Percentiles rank a stretch among this genome's conserved stretches.
Conservation (phyloP, 2,113 vertebrate species). For the Telmatochromis sp. region DNA sequence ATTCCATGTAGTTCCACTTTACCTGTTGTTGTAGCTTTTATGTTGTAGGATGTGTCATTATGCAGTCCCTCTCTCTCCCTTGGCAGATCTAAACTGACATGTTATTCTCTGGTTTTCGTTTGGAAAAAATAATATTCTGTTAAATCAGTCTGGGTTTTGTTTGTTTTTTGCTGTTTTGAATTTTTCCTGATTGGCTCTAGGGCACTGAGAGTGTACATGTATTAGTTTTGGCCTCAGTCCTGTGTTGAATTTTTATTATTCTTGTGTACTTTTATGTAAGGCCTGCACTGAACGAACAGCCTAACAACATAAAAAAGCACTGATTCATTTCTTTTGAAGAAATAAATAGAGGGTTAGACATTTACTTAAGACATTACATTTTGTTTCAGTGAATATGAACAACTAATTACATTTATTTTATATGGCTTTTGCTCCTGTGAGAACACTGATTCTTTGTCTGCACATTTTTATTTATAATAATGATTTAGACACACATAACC, state of each 20-base stretch:
- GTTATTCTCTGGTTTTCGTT: neutral
- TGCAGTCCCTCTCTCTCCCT: neutral
- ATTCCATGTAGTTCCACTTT: neutral
- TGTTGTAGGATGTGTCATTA: neutral
- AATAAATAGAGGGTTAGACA: neutral
- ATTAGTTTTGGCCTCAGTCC: neutral
- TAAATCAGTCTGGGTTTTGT: fast-evolving
- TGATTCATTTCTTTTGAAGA: fast-evolving
- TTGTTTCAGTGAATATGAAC: neutral
- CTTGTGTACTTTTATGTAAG: neutral
- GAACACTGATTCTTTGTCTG: neutral
- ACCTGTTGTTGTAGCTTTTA: neutral
- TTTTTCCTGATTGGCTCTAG: neutral
- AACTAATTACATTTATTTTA: neutral
- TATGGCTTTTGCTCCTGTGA: neutral
- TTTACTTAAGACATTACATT: neutral
- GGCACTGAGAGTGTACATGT: neutral
- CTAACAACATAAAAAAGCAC: neutral
- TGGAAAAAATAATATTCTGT: neutral
- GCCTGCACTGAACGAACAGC: neutral
- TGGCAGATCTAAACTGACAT: neutral
- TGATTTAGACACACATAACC: neutral
- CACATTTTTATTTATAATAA: neutral
- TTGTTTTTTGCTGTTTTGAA: neutral
- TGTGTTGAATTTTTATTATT: neutral